phyloP scores from a whole-genome alignment of 1,140 invertebrate species.

The Achatina immaculata region DNA sequence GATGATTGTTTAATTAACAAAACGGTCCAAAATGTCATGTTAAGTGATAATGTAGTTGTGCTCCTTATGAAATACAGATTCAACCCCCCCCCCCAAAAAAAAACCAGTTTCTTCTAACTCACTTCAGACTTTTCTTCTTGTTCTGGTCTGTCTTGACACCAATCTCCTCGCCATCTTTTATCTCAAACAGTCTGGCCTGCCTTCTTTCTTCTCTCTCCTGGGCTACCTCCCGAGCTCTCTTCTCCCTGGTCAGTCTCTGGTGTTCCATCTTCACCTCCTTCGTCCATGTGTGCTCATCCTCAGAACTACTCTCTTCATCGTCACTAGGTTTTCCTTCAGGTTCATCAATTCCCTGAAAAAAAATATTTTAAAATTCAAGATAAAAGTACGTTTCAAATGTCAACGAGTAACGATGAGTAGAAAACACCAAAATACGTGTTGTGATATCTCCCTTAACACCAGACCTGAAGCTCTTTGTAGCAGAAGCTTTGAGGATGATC shows the following conservation, averaged over 20 bases:
- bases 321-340: constrained; percentile 68
- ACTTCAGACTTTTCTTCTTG: constrained; percentile 72
- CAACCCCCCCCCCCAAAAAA: too few species aligned
- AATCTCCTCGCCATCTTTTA: constrained; percentile 77
- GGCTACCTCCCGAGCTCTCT: constrained; percentile 50
- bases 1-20: too few species aligned
- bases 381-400: too few species aligned
- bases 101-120: constrained; percentile 29
- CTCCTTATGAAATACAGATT: too few species aligned
- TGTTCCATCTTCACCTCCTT: constrained; percentile 86
- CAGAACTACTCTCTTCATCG: constrained; percentile 73
- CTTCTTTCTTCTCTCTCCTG: constrained; percentile 39
- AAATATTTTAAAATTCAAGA: background rate
- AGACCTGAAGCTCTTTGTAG: too few species aligned
- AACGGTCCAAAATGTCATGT: too few species aligned
- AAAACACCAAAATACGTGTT: too few species aligned
- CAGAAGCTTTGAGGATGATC: too few species aligned
- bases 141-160: constrained; percentile 71
- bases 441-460: too few species aligned
- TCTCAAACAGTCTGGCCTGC: constrained; percentile 77
- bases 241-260: constrained; percentile 72
- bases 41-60: too few species aligned
- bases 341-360: constrained; percentile 60
- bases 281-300: constrained; percentile 83
- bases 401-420: too few species aligned